phyloP scores from a whole-genome alignment of 2,888 invertebrate genomes.

The Empis stercorea region DNA sequence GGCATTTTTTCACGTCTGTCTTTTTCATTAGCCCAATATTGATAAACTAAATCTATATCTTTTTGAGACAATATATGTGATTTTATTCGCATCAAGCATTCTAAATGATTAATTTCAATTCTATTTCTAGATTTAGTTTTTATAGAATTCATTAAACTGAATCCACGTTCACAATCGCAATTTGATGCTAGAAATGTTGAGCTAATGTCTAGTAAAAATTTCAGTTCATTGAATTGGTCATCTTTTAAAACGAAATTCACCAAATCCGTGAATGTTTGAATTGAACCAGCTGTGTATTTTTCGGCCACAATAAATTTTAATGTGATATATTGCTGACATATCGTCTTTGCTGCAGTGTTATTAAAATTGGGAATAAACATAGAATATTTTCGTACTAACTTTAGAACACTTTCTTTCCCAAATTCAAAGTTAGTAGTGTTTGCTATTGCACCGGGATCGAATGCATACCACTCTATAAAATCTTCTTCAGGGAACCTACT shows the following conservation, averaged over 20 bases:
- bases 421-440: too few relatives aligned
- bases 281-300: neutral
- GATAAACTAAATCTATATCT: too few relatives aligned
- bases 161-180: slow-evolving; percentile 1
- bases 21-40: too few relatives aligned
- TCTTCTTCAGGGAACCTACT: too few relatives aligned
- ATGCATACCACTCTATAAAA: too few relatives aligned
- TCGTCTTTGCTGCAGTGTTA: neutral
- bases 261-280: neutral
- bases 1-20: too few relatives aligned
- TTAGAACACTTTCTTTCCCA: too few relatives aligned
- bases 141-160: slow-evolving; percentile 1
- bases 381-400: too few relatives aligned
- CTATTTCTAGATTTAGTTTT: slow-evolving; percentile 4
- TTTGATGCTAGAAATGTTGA: slow-evolving; percentile 2
- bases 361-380: neutral
- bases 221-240: neutral
- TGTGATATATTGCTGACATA: neutral
- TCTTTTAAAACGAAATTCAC: neutral
- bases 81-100: slow-evolving; percentile 2
- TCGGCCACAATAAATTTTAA: neutral
- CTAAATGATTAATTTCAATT: too few relatives aligned
- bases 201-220: neutral
- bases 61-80: neutral
- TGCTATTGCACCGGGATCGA: too few relatives aligned